Evolutionary conservation across 2,797 vertebrate genomes (phyloP).

Genomic region (Lacerta agilis): DNA sequence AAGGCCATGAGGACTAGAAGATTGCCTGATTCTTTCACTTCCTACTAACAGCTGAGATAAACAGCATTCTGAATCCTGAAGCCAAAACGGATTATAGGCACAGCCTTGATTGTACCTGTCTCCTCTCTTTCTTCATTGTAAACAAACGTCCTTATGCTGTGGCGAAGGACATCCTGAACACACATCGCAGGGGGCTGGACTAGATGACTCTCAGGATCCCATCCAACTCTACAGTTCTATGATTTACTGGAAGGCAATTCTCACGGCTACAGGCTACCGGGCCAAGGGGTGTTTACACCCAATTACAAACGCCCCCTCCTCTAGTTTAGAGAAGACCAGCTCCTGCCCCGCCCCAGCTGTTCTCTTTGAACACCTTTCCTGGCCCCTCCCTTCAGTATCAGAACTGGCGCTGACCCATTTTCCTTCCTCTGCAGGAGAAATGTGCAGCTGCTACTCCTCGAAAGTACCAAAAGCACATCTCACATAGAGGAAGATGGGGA

Average conservation of each 20-base stretch:
- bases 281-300: background rate
- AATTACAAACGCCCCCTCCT: background rate
- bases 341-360: background rate
- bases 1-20: background rate
- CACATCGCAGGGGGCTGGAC: too few species aligned
- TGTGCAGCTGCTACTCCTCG: constrained; percentile 52
- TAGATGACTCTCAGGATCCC: too few species aligned
- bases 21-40: background rate
- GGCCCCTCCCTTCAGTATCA: background rate
- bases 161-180: too few species aligned
- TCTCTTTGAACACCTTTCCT: too few species aligned
- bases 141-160: background rate
- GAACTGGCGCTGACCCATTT: constrained; percentile 58
- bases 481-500: constrained; percentile 28
- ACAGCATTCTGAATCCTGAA: background rate
- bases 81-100: background rate
- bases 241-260: background rate
- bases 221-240: too few species aligned
- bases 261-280: background rate
- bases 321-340: background rate
- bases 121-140: background rate
- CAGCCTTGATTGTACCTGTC: background rate
- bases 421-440: constrained; percentile 65
- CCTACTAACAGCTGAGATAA: background rate
- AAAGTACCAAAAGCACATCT: constrained; percentile 50